These are phyloP conservation scores for Drosophila pullipes DNA, from an alignment of 2,888 invertebrate genomes.

Conservation along the genomic window DNA sequence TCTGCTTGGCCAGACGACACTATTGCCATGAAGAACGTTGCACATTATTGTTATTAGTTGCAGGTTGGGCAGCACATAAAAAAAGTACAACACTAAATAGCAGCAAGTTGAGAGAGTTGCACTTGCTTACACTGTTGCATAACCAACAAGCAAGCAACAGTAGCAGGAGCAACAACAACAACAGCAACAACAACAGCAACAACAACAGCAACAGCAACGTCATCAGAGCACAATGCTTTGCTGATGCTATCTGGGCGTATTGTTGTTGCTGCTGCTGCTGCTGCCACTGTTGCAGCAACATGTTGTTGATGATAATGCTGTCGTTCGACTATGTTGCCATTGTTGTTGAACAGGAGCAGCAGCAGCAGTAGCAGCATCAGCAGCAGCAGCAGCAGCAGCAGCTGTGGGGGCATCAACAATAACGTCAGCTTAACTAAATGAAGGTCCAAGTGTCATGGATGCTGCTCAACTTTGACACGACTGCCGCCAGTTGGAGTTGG, in stretches of 20 bases:
- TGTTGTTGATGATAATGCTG: conserved; percentile 76
- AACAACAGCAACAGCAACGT: conserved; percentile 34
- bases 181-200: not conserved
- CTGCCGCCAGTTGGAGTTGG: conserved; percentile 10
- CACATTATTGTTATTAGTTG: conserved; percentile 78
- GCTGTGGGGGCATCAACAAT: conserved; percentile 46
- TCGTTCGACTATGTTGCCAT: conserved; percentile 68
- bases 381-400: conserved; percentile 14
- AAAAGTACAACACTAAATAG: conserved; percentile 20
- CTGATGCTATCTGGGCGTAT: conserved; percentile 68
- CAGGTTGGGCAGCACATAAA: conserved; percentile 70
- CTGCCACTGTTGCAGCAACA: conserved; percentile 64
- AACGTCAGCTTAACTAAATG: conserved; percentile 76
- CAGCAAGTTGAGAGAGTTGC: conserved; percentile 28
- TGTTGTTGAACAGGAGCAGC: conserved; percentile 48
- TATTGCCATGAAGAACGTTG: conserved; percentile 68
- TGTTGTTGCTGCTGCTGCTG: conserved; percentile 44
- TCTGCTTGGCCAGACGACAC: conserved; percentile 32
- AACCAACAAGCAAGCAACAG: conserved; percentile 31
- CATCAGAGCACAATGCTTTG: conserved; percentile 51
- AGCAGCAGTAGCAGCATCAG: conserved; percentile 13
- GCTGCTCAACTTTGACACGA: conserved; percentile 65
- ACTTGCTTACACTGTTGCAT: conserved; percentile 67
- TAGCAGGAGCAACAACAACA: conserved; percentile 11
- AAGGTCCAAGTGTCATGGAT: conserved; percentile 74